A percentile compares a stretch with the other conserved stretches of the same genome.
These are phyloP conservation scores for Syngnathus scovelli DNA, from an alignment of 2,113 vertebrate species.

Conservation along the genomic window DNA sequence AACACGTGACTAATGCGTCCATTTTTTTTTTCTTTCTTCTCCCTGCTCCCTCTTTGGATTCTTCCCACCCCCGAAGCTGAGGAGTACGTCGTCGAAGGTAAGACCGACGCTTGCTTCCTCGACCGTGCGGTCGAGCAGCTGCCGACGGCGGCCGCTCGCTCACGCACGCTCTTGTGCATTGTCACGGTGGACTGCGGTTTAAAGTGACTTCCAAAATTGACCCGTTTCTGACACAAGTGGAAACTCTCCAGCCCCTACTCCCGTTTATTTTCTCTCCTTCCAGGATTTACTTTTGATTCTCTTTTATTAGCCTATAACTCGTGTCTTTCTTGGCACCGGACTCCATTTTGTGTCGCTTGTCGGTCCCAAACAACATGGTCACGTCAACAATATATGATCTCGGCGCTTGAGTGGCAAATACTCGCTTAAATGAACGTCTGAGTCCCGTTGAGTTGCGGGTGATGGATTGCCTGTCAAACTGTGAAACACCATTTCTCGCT, in stretches of 20 bases:
- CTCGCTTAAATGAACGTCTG: not conserved
- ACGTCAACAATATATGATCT: constrained; percentile 16
- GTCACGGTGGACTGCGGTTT: constrained; percentile 77
- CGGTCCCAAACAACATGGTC: constrained; percentile 11
- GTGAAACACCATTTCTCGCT: constrained; percentile 20
- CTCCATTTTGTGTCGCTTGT: not conserved
- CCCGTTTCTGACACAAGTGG: constrained; percentile 21
- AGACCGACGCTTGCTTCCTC: constrained; percentile 49
- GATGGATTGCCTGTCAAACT: constrained; percentile 54
- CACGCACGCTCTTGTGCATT: constrained; percentile 55
- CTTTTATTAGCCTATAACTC: not conserved
- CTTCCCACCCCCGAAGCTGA: constrained; percentile 47
- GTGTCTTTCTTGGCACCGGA: not conserved
- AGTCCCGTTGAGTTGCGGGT: constrained; percentile 33
- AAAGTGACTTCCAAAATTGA: constrained; percentile 63
- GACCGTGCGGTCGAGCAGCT: constrained; percentile 36
- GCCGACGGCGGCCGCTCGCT: constrained; percentile 44
- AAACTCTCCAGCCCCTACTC: constrained; percentile 14
- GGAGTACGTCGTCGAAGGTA: constrained; percentile 74
- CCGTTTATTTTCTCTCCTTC: constrained; percentile 26
- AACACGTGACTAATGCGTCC: not conserved
- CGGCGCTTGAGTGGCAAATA: constrained; percentile 6
- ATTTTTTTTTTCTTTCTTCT: constrained; percentile 11
- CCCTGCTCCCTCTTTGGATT: constrained; percentile 17
- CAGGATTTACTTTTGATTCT: constrained; percentile 30